Conservation (phyloP, 1,140 invertebrate genomes). For the Leptinotarsa texana region DNA sequence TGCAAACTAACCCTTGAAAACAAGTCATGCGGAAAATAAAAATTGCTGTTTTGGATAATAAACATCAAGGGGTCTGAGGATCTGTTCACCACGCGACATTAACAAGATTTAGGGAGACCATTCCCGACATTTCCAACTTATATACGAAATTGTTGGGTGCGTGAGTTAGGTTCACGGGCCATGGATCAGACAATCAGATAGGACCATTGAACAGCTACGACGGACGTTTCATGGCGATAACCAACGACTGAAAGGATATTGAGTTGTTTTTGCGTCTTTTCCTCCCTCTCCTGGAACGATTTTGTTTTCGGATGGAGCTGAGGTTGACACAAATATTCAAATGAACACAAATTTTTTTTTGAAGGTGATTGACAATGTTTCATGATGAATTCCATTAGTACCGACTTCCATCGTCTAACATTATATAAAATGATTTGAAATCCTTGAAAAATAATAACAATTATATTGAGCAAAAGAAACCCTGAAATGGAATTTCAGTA, state of each 20-base stretch:
- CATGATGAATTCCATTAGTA: no score
- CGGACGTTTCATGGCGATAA: background rate
- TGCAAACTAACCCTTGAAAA: no score
- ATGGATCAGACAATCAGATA: constrained; percentile 34
- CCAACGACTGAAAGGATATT: background rate
- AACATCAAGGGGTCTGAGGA: background rate
- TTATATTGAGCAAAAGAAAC: no score
- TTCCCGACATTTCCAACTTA: background rate
- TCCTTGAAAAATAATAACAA: no score
- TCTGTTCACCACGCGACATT: constrained; percentile 30
- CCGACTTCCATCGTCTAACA: no score
- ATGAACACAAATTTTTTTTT: no score
- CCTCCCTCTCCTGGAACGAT: no score
- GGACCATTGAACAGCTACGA: constrained; percentile 32
- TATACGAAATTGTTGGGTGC: background rate
- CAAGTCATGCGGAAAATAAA: background rate
- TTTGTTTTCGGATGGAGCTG: no score
- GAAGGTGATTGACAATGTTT: no score
- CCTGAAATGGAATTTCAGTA: no score
- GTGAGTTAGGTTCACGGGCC: constrained; percentile 6
- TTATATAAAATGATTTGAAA: no score
- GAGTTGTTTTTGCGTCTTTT: background rate
- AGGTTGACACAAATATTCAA: no score
- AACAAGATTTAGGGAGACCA: constrained; percentile 27
- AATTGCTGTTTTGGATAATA: background rate